Conservation (phyloP, 2,113 vertebrate species). For the Heptranchias perlo region DNA sequence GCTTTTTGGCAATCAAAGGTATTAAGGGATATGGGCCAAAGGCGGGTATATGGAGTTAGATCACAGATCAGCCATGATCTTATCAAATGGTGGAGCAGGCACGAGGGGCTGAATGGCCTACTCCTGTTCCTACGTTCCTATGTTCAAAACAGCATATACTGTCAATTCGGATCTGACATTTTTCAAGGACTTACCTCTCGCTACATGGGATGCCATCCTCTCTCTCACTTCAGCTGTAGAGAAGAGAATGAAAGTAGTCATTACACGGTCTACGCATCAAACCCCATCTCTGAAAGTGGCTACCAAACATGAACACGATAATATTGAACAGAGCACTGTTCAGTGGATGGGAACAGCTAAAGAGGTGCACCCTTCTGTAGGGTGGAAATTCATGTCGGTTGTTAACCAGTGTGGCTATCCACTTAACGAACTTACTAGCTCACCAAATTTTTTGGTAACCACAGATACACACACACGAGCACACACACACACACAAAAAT, state of each 20-base stretch:
- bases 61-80: too few relatives aligned
- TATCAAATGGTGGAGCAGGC: too few relatives aligned
- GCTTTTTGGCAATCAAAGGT: too few relatives aligned
- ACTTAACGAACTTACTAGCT: too few relatives aligned
- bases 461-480: neutral
- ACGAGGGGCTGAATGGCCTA: too few relatives aligned
- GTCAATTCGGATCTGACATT: neutral
- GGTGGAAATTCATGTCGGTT: neutral
- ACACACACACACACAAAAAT: neutral
- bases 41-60: too few relatives aligned
- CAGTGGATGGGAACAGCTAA: neutral
- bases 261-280: neutral
- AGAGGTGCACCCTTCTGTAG: neutral
- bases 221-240: neutral
- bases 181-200: neutral
- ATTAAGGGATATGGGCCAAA: too few relatives aligned
- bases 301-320: neutral
- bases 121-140: too few relatives aligned
- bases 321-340: neutral
- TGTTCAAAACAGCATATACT: neutral
- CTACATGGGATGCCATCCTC: neutral
- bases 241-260: neutral
- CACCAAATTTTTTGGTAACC: too few relatives aligned
- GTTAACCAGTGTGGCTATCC: too few relatives aligned
- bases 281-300: neutral